Evolutionary conservation across 35 echinoderm and acorn worm genomes (phyloP), one percentile per base, ranked within the genome.

Genomic region (Ophiothrix spiculata): DNA sequence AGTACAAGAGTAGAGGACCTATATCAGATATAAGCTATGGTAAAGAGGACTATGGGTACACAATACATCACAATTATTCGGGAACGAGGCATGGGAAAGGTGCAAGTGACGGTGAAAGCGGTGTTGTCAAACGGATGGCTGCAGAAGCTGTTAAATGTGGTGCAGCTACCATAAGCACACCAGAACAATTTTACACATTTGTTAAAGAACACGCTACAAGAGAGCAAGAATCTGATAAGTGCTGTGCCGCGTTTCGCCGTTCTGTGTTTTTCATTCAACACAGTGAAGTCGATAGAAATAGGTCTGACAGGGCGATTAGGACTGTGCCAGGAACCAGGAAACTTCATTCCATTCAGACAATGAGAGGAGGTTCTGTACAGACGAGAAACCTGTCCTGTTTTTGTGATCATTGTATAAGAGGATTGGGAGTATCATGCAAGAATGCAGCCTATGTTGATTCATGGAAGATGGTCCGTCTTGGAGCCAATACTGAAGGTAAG

Each of bases 41-140:
- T 1, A 84, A 41, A 21, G 54, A 88, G 0, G 95, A 97, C 75
- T 97, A 84, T 77, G 81, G 85, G 17, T 35, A 78, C 14, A 56
- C 13, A 8, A 88, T 97, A 0, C 56, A 89, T 13, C 94, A 91
- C 56, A 88, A 92, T 39, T 97, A 86, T 54, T 89, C 73, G 8
- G 90, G 90, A 14, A 86, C 90, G 1, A 79, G 90, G 74, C 94
- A 92, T 86, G 94, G 94, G 0, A 97, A 92, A 41, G 94, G 94
- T 0, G 39, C 94, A 1, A 89, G 90, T 79, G 94, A 97, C 90
- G 94, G 94, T 0, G 94, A 92, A 45, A 91, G 81, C 73, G 94
- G 77, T 4, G 90, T 91, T 0, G 80, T 97, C 0, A 97, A 97
- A 64, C 86, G 34, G 2, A 42, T 74, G 21, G 94, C 90, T 14